Conservation (phyloP, 2,797 vertebrate genomes). For the Tokudaia tokunoshimensis region DNA sequence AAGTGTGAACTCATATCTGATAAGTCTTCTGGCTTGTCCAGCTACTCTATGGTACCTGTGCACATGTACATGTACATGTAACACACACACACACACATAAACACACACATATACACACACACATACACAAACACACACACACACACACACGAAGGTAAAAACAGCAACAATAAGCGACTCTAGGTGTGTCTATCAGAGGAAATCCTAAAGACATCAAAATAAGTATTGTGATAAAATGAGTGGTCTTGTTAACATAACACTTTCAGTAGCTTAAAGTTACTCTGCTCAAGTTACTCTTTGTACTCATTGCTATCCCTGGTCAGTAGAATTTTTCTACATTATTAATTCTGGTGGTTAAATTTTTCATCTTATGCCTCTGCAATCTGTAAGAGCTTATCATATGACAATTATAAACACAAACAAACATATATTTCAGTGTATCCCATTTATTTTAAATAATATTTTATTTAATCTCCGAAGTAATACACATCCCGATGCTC, state of each 20-base stretch:
- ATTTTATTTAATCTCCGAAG: neutral
- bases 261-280: neutral
- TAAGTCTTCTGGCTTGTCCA: neutral
- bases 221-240: neutral
- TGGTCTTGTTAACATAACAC: neutral
- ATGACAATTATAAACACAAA: neutral
- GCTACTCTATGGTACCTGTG: neutral
- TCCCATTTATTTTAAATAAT: neutral
- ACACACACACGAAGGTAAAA: neutral
- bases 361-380: neutral
- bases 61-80: no score
- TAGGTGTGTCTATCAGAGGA: neutral
- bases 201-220: neutral
- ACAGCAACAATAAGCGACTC: neutral
- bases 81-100: neutral
- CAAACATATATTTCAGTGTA: neutral
- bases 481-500: neutral
- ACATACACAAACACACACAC: no score
- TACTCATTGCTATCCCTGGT: neutral
- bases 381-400: neutral
- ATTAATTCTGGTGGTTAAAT: neutral
- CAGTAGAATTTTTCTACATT: neutral
- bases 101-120: no score
- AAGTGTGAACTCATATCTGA: neutral
- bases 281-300: neutral